Evolutionary conservation across 92 coral and sea anemone genomes (phyloP).

Genomic region (Phenganax subtilis): DNA sequence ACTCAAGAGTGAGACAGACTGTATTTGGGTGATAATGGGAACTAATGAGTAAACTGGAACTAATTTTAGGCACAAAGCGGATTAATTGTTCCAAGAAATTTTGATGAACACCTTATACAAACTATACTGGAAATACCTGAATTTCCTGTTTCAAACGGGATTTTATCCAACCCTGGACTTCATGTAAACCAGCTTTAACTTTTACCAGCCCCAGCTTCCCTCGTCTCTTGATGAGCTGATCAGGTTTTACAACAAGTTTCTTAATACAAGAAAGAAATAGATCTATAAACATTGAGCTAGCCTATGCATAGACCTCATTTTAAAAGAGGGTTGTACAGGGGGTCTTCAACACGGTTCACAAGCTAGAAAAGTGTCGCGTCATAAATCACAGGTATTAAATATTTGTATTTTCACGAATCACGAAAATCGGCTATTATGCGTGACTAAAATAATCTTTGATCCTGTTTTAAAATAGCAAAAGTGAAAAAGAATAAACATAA

Average conservation of each 20-base stretch:
- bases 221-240: conserved; percentile 88
- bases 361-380: no score
- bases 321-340: background rate
- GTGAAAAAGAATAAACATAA: no score
- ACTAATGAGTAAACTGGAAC: no score
- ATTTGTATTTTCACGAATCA: no score
- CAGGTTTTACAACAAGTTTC: conserved; percentile 97
- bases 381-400: no score
- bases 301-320: background rate
- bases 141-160: conserved; percentile 65
- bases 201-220: conserved; percentile 93
- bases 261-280: conserved; percentile 29
- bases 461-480: no score
- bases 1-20: no score
- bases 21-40: no score
- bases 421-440: no score
- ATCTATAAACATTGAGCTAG: background rate
- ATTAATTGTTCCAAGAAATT: background rate
- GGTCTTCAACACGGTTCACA: no score
- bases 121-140: conserved; percentile 45
- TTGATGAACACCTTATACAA: background rate
- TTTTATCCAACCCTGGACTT: conserved; percentile 71
- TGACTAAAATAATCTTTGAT: no score
- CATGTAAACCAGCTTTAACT: conserved; percentile 70
- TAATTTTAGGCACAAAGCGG: no score